Conservation (phyloP, 2,888 invertebrate genomes). For the Maniola hyperantus region DNA sequence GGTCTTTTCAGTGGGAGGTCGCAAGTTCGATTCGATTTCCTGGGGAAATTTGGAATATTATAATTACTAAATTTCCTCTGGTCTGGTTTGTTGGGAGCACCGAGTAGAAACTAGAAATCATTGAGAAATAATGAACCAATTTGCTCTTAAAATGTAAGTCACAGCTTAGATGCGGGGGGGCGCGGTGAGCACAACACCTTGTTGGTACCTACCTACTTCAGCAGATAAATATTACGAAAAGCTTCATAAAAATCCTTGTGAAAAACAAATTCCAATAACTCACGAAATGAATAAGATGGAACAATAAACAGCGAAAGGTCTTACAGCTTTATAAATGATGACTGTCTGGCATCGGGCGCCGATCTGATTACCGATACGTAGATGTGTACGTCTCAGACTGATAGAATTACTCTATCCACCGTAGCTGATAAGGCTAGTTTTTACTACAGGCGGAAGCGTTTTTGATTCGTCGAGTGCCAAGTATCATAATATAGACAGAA, state of each 20-base stretch:
- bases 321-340: constrained; percentile 37
- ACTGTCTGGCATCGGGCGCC: constrained; percentile 37
- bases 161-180: too few relatives aligned
- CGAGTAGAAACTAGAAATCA: too few relatives aligned
- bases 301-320: constrained; percentile 34
- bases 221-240: background rate
- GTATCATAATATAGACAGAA: too few relatives aligned
- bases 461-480: background rate
- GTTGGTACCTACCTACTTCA: too few relatives aligned
- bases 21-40: too few relatives aligned
- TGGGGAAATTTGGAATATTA: too few relatives aligned
- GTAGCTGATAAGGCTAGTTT: constrained; percentile 11
- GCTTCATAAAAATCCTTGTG: background rate
- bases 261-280: constrained; percentile 10
- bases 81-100: too few relatives aligned
- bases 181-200: too few relatives aligned
- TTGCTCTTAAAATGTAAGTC: too few relatives aligned
- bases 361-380: constrained; percentile 36
- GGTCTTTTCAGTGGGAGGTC: too few relatives aligned
- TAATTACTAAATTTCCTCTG: too few relatives aligned
- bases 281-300: constrained; percentile 30
- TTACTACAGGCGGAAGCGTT: background rate
- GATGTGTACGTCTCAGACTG: constrained; percentile 30
- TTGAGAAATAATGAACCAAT: too few relatives aligned
- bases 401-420: constrained; percentile 33